Evolutionary conservation across 2,888 invertebrate species (phyloP), one percentile per base, ranked within the genome.

Genomic region (Drosophila atripex): DNA sequence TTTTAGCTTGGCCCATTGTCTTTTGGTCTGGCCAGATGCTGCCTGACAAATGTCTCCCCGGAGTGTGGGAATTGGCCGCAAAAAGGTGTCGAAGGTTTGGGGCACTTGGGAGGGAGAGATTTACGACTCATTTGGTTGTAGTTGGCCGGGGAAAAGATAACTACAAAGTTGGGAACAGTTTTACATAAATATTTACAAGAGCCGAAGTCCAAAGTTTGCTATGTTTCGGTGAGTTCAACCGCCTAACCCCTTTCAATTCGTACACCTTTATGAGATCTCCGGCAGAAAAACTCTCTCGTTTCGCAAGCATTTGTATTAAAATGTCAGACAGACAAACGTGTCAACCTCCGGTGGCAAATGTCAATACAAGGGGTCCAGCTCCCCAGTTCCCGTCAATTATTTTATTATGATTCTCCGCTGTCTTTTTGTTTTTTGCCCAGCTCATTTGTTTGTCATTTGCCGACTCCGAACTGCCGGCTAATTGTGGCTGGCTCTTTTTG

Each of bases 1-100:
- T 89, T 77, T 64, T 86, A 86, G 89, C 64, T 80, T 71, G 78
- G 70, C 70, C 77, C 71, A 84, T 88, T 88, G 88, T 87, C 68
- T 45, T 63, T 35, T 49, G 25, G 9, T 23, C 53, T n/a, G 50
- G 46, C 54, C 68, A 73, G 56, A 75, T 78, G 73, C 71, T 57
- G 30, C 14, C 35, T n/a, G 14, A 50, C 32, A 21, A 9, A n/a
- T 49, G 49, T 23, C 50, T 35, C 51, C 35, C 35, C 56, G 35
- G 56, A 41, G 35, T 51, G 38, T 51, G 38, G 14, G 50, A 35
- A 38, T 14, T 2, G 25, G 11, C 12, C 28, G 28, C 64, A 64
- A 64, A 64, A 64, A 64, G 64, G 65, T 64, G 46, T 47, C 18
- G 32, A 51, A n/a, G 35, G 35, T 6, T 8, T 49, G 25, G 43